Conservation (phyloP, 2,888 invertebrate genomes). For the Trimorus sp. region DNA sequence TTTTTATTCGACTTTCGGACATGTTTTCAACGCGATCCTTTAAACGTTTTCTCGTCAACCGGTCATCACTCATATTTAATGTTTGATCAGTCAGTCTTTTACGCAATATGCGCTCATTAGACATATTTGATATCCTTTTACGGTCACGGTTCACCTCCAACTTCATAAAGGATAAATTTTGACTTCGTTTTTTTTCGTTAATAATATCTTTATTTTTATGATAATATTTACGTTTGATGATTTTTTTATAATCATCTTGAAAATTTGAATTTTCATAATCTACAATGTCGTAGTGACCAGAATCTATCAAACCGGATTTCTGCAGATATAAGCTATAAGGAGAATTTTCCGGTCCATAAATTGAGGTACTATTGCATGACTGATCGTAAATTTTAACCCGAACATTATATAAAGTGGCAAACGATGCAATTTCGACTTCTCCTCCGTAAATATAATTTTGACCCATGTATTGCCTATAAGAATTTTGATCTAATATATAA, state of each 20-base stretch:
- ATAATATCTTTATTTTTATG: conserved; percentile 4
- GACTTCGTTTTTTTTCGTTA: conserved; percentile 14
- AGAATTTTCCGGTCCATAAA: neutral
- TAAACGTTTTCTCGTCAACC: neutral
- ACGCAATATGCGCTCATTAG: no score
- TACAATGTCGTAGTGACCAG: conserved; percentile 7
- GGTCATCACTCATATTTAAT: no score
- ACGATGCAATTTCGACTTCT: conserved; percentile 8
- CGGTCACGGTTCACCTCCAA: no score
- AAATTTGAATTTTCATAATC: conserved; percentile 5
- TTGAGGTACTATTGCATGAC: no score
- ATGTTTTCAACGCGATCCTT: neutral
- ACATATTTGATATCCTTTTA: no score
- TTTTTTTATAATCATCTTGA: conserved; percentile 1
- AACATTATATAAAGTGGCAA: conserved; percentile 10
- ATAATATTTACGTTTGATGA: conserved; percentile 2
- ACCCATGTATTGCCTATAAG: neutral
- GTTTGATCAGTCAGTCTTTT: no score
- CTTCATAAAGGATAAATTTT: no score
- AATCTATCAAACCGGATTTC: neutral
- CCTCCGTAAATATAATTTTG: neutral
- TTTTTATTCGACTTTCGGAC: no score
- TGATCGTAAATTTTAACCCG: neutral
- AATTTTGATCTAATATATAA: neutral
- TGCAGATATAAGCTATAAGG: neutral